phyloP scores from a whole-genome alignment of 2,797 vertebrate species.

The Xiphophorus birchmanni region DNA sequence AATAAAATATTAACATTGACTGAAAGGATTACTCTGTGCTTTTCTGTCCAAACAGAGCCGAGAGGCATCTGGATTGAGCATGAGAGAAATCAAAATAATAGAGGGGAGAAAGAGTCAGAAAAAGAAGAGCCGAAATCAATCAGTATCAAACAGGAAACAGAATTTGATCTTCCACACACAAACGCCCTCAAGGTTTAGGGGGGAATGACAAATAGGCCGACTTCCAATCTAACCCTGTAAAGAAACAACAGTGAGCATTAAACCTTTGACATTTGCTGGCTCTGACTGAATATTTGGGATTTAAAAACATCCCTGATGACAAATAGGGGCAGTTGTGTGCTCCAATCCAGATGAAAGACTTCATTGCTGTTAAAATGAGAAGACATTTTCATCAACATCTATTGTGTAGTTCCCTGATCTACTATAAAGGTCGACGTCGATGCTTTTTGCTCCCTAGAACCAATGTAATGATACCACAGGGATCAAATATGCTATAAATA shows the following conservation, averaged over 20 bases:
- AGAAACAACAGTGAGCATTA: constrained; percentile 49
- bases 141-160: constrained; percentile 65
- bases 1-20: constrained; percentile 72
- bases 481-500: background rate
- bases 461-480: background rate
- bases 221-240: constrained; percentile 61
- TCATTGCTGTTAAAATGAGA: constrained; percentile 11
- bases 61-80: constrained; percentile 60
- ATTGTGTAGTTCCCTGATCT: background rate
- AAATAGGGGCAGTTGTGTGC: constrained; percentile 11
- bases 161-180: constrained; percentile 64
- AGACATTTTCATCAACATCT: background rate
- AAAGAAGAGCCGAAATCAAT: constrained; percentile 58
- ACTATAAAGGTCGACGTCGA: constrained; percentile 3
- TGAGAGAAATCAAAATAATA: constrained; percentile 19
- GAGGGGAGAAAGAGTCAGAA: constrained; percentile 18
- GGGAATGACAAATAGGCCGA: constrained; percentile 42
- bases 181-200: constrained; percentile 52
- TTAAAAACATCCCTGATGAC: constrained; percentile 40
- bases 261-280: constrained; percentile 59
- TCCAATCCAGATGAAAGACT: constrained; percentile 17
- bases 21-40: constrained; percentile 75
- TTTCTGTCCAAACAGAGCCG: constrained; percentile 58
- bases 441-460: background rate
- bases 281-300: constrained; percentile 46